phyloP scores from a whole-genome alignment of 2,888 invertebrate species.

The Campoplex nolae region DNA sequence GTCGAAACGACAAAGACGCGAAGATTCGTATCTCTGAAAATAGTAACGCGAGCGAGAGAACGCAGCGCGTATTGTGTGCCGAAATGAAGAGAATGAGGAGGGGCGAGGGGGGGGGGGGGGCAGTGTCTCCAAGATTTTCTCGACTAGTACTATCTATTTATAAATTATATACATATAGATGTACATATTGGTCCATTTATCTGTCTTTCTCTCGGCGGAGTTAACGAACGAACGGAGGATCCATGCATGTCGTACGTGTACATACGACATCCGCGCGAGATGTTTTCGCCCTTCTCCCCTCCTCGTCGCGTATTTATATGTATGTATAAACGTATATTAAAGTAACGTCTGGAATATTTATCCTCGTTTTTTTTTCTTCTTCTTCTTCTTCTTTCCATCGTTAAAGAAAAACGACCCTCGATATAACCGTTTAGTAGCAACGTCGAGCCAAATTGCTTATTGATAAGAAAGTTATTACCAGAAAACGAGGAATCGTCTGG shows the following conservation, averaged over 20 bases:
- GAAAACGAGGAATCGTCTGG: constrained; percentile 10
- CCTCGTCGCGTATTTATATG: neutral
- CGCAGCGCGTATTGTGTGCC: constrained; percentile 74
- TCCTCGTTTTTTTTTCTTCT: too few relatives aligned
- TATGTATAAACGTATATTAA: constrained; percentile 1
- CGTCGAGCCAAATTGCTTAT: constrained; percentile 31
- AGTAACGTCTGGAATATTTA: constrained; percentile 27
- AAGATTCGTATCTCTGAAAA: constrained; percentile 82
- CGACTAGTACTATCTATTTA: constrained; percentile 57
- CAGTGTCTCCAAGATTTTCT: constrained; percentile 51
- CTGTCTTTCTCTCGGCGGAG: constrained; percentile 29
- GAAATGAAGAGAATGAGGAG: constrained; percentile 38
- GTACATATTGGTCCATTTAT: constrained; percentile 27
- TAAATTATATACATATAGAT: constrained; percentile 38
- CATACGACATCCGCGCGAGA: constrained; percentile 57
- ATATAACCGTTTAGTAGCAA: constrained; percentile 52
- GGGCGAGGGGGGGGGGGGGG: neutral
- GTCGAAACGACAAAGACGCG: constrained; percentile 65
- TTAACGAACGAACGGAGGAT: constrained; percentile 58
- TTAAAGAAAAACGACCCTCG: constrained; percentile 49
- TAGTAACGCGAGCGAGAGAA: constrained; percentile 78
- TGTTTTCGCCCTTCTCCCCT: constrained; percentile 44
- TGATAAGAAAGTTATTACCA: constrained; percentile 56
- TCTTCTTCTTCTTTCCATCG: constrained; percentile 42
- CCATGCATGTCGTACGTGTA: constrained; percentile 47